These are phyloP conservation scores for Halcyon senegalensis DNA, from an alignment of 2,113 vertebrate genomes.

Conservation along the genomic window DNA sequence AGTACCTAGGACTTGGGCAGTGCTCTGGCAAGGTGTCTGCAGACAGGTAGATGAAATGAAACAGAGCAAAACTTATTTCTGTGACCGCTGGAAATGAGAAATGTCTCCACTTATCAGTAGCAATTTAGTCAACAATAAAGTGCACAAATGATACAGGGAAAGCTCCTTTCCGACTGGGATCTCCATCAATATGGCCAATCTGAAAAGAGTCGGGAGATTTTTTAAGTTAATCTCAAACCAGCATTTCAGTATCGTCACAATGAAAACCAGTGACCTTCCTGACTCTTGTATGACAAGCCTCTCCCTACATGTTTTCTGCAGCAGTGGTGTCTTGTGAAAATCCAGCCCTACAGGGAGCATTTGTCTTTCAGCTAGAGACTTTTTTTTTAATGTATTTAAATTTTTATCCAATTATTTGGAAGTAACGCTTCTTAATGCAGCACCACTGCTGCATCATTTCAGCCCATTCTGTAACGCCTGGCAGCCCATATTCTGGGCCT, in stretches of 20 bases:
- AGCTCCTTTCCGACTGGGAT: slow-evolving; percentile 85
- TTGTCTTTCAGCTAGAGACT: neutral
- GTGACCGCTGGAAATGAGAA: slow-evolving; percentile 45
- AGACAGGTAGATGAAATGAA: slow-evolving; percentile 19
- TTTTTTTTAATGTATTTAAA: neutral
- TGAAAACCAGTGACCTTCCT: neutral
- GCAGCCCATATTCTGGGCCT: neutral
- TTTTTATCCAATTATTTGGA: neutral
- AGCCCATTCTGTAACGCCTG: neutral
- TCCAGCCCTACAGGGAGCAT: neutral
- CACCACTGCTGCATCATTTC: neutral
- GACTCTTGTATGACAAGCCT: neutral
- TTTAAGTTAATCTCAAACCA: neutral
- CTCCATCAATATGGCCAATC: slow-evolving; percentile 92
- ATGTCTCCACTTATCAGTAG: slow-evolving; percentile 55
- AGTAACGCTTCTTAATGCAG: neutral
- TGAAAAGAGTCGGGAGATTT: slow-evolving; percentile 68
- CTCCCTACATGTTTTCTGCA: neutral
- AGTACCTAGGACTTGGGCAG: slow-evolving; percentile 29
- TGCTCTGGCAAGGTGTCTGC: slow-evolving; percentile 40
- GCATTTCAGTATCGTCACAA: neutral
- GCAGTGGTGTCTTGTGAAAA: neutral
- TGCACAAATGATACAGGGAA: slow-evolving; percentile 96
- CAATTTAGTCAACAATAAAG: slow-evolving; percentile 89
- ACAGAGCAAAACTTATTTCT: slow-evolving; percentile 4